phyloP scores from a whole-genome alignment of 2,888 invertebrate species.

The Eupeodes latifasciatus region DNA sequence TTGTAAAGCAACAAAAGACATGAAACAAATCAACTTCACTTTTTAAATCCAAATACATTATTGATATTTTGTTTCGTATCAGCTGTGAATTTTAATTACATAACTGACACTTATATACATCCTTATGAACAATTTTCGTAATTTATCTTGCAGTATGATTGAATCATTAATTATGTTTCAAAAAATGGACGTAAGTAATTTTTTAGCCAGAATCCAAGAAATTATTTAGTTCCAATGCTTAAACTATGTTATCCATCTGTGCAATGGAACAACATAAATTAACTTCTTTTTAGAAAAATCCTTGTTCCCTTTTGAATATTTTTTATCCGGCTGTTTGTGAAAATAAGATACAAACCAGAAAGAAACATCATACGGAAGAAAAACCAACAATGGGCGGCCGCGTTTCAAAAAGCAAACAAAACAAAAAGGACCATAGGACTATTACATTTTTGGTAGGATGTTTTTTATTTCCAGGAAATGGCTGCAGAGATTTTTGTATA shows the following conservation, averaged over 20 bases:
- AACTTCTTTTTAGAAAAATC: slow-evolving; percentile 55
- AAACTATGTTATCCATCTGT: not conserved
- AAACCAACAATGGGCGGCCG: slow-evolving; percentile 1
- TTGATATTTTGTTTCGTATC: too few relatives aligned
- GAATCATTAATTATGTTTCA: too few relatives aligned
- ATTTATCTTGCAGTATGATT: too few relatives aligned
- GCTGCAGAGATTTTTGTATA: slow-evolving; percentile 25
- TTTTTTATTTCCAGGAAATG: slow-evolving; percentile 19
- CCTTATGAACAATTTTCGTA: too few relatives aligned
- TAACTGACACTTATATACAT: too few relatives aligned
- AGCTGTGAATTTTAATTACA: too few relatives aligned
- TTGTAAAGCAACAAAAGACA: too few relatives aligned
- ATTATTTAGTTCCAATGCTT: not conserved
- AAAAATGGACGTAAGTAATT: too few relatives aligned
- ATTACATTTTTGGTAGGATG: slow-evolving; percentile 14
- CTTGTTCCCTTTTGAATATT: not conserved
- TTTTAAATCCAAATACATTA: too few relatives aligned
- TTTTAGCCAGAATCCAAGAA: not conserved
- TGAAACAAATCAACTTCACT: too few relatives aligned
- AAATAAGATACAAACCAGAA: slow-evolving; percentile 39
- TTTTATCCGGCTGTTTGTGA: not conserved
- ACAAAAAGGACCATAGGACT: not conserved
- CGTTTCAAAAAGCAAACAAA: not conserved
- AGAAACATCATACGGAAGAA: slow-evolving; percentile 16
- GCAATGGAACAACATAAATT: slow-evolving; percentile 40